Base-by-base conservation (phyloP, 2,113 vertebrate species). In the Prolemur simus region DNA sequence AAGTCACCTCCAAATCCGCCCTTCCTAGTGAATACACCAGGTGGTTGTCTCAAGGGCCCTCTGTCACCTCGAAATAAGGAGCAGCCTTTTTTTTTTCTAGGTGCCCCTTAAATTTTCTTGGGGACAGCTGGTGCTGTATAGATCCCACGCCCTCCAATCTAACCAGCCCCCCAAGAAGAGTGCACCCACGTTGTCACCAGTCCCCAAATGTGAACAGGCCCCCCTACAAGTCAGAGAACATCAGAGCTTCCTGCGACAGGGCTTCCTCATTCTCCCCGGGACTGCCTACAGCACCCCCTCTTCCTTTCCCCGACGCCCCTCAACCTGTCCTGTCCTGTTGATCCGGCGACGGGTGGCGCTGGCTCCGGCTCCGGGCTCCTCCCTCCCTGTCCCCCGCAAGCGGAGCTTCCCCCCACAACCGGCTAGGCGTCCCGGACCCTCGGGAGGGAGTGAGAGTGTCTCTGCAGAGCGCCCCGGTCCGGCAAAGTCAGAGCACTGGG, bases 301-400 rank as follows among this genome's bases (percentile, higher is more conserved):
- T 89, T 89, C 69, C 94, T 93, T 96, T 96, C 86, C 96, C 96
- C 95, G 96, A 97, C 95, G 95, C 97, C 97, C 97, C 98, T 97
- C 96, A 89, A 98, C 97, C 98, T 98, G 97, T 96, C 97, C 97
- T 90, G 95, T 97, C 98, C 96, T 94, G 97, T 95, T 96, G 97
- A 97, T 98, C 96, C 73, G 88, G 77, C 64, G 97, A 91, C 80
- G 63, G 93, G 89, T 82, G 90, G 84, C 58, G 63, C 95, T 94
- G 95, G 91, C 95, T 95, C 63, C 27, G 81, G 90, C 63, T 97
- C 76, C 6, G 18, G 96, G 85, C 87, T 97, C 97, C 86, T 96
- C 97, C 97, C 97, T 97, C 96, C 95, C 97, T 71, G 88, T 96
- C 68, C 89, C 96, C 80, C 34, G 85, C 73, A 71, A 97, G 64